phyloP scores from a whole-genome alignment of 2,113 vertebrate species.

The Dipodomys spectabilis region DNA sequence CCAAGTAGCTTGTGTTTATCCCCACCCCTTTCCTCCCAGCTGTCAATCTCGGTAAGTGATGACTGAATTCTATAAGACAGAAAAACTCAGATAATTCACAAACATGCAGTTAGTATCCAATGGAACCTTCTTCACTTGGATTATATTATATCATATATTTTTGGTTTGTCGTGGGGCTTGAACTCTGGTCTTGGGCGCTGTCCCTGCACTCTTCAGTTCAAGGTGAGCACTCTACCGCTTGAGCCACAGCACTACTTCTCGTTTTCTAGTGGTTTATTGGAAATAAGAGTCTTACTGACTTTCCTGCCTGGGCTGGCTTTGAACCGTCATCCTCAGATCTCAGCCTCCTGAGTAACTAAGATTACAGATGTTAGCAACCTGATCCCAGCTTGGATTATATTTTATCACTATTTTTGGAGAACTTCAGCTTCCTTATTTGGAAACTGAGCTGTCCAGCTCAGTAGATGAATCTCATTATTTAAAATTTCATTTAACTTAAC shows the following conservation, averaged over 20 bases:
- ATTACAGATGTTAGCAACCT: no score
- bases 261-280: no score
- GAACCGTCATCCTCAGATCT: no score
- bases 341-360: no score
- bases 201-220: no score
- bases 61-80: background rate
- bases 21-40: background rate
- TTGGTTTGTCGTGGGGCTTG: no score
- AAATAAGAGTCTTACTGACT: no score
- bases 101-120: background rate
- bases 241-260: no score
- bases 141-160: no score
- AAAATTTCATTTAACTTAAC: background rate
- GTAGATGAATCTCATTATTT: background rate
- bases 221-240: no score
- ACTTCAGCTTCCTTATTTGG: conserved; percentile 28
- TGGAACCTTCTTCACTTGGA: background rate
- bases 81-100: background rate
- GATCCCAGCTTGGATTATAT: background rate
- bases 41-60: background rate
- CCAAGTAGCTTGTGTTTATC: background rate
- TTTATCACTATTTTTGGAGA: conserved; percentile 22
- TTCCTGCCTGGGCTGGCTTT: no score
- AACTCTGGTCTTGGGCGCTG: no score
- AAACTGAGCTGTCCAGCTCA: background rate